Conservation (phyloP, 1,140 invertebrate genomes). For the Episyrphus balteatus region DNA sequence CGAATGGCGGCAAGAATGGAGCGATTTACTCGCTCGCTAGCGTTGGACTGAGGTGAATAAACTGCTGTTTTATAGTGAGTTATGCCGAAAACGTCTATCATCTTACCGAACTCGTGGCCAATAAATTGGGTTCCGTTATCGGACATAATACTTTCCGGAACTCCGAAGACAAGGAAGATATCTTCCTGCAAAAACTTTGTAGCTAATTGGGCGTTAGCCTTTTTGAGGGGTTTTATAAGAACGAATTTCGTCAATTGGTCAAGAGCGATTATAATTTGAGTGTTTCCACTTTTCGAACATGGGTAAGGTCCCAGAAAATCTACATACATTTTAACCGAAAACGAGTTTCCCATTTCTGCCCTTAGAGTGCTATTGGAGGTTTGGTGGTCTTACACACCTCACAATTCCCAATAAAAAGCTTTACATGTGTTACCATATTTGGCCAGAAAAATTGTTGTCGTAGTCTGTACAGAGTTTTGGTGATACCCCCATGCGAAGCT, state of each 20-base stretch:
- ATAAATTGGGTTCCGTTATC: neutral
- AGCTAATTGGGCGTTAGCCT: neutral
- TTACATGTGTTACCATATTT: neutral
- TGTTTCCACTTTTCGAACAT: neutral
- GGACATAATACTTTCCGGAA: neutral
- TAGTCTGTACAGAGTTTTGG: too few relatives aligned
- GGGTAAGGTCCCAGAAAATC: neutral
- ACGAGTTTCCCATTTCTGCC: too few relatives aligned
- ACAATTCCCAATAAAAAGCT: neutral
- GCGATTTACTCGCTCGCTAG: neutral
- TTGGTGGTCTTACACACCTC: constrained; percentile 2
- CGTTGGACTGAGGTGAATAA: neutral
- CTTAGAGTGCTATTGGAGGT: neutral
- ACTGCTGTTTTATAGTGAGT: neutral
- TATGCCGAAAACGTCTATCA: neutral
- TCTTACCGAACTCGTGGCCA: neutral
- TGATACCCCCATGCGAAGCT: too few relatives aligned
- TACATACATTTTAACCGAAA: neutral
- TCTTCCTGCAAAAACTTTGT: neutral
- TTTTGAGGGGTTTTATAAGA: neutral
- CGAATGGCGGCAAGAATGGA: neutral
- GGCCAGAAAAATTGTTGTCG: constrained; percentile 3
- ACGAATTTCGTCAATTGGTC: neutral
- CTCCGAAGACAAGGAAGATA: neutral
- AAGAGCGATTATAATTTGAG: too few relatives aligned